phyloP scores from a whole-genome alignment of 2,797 vertebrate species.

The Sciurus vulgaris region DNA sequence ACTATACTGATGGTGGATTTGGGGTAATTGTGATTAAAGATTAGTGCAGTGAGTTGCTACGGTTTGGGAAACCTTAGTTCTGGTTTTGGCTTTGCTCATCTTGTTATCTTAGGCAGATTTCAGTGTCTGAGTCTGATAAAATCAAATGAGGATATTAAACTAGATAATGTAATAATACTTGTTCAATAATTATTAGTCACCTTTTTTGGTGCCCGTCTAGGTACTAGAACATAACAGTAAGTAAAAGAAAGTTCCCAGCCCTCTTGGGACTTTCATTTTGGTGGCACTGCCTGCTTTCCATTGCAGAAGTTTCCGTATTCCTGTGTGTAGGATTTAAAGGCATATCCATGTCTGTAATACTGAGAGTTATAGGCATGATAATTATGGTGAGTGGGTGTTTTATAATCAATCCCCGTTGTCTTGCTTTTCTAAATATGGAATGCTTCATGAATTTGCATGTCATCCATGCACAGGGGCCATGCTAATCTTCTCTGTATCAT shows the following conservation, averaged over 20 bases:
- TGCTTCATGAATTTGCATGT: no score
- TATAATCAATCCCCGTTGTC: neutral
- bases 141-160: neutral
- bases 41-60: constrained; percentile 14
- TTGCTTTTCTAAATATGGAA: no score
- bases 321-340: constrained; percentile 24
- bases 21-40: constrained; percentile 58
- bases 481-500: no score
- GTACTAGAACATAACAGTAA: neutral
- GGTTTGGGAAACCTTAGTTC: constrained; percentile 21
- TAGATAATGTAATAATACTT: neutral
- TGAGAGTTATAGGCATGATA: neutral
- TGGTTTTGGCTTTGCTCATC: constrained; percentile 1
- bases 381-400: constrained; percentile 45
- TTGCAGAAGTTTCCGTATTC: neutral
- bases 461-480: no score
- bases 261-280: constrained; percentile 5
- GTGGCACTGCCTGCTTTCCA: neutral
- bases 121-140: neutral
- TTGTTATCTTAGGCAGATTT: constrained; percentile 47
- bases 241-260: neutral
- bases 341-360: neutral
- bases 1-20: constrained; percentile 59
- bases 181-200: constrained; percentile 20
- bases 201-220: neutral